Evolutionary conservation across 2,113 vertebrate genomes (phyloP).

Genomic region (Phrynosoma blainvillii): DNA sequence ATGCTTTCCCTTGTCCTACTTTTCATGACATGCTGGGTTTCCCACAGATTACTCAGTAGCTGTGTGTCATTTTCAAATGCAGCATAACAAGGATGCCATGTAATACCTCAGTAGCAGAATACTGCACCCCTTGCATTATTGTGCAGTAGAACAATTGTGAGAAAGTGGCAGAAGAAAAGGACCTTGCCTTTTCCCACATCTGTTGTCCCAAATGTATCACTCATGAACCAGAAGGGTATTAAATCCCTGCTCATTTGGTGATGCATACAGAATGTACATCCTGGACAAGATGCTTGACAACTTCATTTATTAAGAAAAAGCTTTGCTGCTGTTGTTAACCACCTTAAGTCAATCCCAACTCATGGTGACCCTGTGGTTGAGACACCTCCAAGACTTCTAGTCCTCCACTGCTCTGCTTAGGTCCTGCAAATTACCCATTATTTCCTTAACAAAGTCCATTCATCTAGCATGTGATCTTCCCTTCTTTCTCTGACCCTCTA

Average conservation of each 20-base stretch:
- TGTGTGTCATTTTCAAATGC: not conserved
- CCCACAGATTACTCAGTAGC: not conserved
- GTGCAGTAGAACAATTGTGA: not conserved
- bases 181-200: not conserved
- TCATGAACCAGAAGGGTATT: not conserved
- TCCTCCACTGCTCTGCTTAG: too few species aligned
- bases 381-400: too few species aligned
- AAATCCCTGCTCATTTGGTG: not conserved
- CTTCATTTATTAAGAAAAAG: not conserved
- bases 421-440: too few species aligned
- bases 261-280: not conserved
- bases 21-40: slow-evolving; percentile 3
- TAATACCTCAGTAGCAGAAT: not conserved
- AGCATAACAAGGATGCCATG: not conserved
- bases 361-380: too few species aligned
- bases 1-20: not conserved
- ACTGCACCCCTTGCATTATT: not conserved
- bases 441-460: too few species aligned
- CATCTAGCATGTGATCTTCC: too few species aligned
- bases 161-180: not conserved
- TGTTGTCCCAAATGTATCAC: not conserved
- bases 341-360: not conserved
- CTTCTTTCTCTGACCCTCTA: too few species aligned
- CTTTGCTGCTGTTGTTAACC: not conserved
- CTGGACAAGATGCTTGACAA: not conserved